phyloP scores from a whole-genome alignment of 2,888 invertebrate species.

The Erebia ligea region DNA sequence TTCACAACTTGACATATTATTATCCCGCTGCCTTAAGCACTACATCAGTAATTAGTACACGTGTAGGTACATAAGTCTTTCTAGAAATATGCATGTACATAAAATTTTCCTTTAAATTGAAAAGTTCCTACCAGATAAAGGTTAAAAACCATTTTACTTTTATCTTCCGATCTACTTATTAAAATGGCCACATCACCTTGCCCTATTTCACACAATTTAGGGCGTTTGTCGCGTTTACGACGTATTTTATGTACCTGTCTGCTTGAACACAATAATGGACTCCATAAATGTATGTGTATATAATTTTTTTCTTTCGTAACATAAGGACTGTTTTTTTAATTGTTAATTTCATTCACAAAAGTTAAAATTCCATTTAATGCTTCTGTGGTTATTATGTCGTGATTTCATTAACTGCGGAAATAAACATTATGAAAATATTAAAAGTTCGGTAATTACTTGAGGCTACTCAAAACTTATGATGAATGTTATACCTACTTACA shows the following conservation, averaged over 20 bases:
- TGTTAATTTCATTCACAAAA: slow-evolving; percentile 2
- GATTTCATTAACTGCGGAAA: too few species aligned
- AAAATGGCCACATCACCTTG: slow-evolving; percentile 29
- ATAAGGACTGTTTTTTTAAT: not conserved
- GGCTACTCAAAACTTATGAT: too few species aligned
- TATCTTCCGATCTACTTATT: slow-evolving; percentile 22
- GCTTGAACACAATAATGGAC: slow-evolving; percentile 10
- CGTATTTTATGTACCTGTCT: slow-evolving; percentile 23
- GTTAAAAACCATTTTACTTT: slow-evolving; percentile 3
- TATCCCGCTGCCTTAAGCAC: not conserved
- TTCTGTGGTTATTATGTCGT: too few species aligned
- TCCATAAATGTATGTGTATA: not conserved
- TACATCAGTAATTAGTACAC: too few species aligned
- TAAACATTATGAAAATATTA: too few species aligned
- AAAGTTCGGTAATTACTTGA: too few species aligned
- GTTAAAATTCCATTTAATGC: not conserved
- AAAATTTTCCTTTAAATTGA: too few species aligned
- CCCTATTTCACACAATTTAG: slow-evolving; percentile 32
- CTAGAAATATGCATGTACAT: too few species aligned
- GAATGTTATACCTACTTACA: too few species aligned
- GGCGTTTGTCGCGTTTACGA: slow-evolving; percentile 19
- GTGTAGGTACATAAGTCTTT: too few species aligned
- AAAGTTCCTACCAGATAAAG: not conserved
- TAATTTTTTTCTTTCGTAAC: not conserved
- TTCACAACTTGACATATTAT: not conserved